Base-by-base conservation (phyloP, 1,140 invertebrate species). In the Semibalanus balanoides region DNA sequence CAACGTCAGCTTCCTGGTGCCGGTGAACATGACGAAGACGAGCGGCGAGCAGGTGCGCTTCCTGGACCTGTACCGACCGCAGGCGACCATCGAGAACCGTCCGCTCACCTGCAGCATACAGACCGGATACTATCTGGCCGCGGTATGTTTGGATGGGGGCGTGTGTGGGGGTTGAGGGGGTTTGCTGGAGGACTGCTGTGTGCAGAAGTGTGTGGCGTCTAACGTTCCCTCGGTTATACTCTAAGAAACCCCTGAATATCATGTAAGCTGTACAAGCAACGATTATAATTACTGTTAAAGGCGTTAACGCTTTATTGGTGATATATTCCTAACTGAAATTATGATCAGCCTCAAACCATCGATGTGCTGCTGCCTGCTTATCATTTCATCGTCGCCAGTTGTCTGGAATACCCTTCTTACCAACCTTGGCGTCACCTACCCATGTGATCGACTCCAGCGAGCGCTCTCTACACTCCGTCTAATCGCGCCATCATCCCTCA, bases 1-100 rank as follows among this genome's bases (percentile, higher is more conserved):
- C 29, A 72, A 72, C 29, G 29, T 72, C 70, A 72, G 70, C 70
- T 72, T 72, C 29, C 70, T 72, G n/a, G 70, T 72, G 70, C 70
- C 70, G n/a, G 70, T 72, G 3, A 72, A 72, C 29, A 11, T 72
- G 28, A 72, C 70, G 70, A 72, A 11, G 11, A 0, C n/a, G n/a
- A 14, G 11, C 70, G 70, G 70, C 70, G 22, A 11, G 3, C 28
- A 29, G n/a, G 25, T 72, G 3, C 70, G 70, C 29, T 72, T 72
- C 70, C 28, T 30, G 7, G 70, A 72, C 29, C 28, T 72, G n/a
- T 72, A 72, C 70, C 70, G 70, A 27, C 70, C 70, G 3, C 0
- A 30, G n/a, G 70, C 70, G 29, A 29, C 70, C 0, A 11, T 72
- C 1, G 70, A 72, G 11, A 29, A 27, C 29, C 28, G 29, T 0